Evolutionary conservation across 2,113 vertebrate species (phyloP).

Genomic region (Megaceryle maxima): DNA sequence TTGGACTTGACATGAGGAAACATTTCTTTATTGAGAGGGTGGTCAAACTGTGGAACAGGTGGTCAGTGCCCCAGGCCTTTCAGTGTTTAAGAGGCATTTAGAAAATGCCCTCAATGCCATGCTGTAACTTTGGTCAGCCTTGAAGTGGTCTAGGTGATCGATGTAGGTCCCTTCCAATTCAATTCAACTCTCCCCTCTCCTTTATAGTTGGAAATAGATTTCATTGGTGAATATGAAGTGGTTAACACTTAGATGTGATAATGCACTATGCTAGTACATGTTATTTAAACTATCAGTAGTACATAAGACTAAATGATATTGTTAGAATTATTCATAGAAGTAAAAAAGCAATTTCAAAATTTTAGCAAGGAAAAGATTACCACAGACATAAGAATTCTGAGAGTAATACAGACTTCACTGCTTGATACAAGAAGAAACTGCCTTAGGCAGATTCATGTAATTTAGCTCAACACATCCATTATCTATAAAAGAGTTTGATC

Average conservation of each 20-base stretch:
- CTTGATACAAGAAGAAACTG: not conserved
- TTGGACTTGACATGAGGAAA: not conserved
- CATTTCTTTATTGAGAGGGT: not conserved
- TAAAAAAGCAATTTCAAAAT: not conserved
- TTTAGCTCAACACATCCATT: slow-evolving; percentile 24
- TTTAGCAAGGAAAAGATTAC: not conserved
- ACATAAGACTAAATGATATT: not conserved
- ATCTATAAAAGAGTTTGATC: slow-evolving; percentile 21
- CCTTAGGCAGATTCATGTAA: slow-evolving; percentile 29
- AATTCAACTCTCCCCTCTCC: not conserved
- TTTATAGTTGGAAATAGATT: not conserved
- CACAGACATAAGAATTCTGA: not conserved
- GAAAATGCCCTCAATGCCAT: not conserved
- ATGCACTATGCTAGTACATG: not conserved
- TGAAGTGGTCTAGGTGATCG: not conserved
- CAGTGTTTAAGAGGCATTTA: not conserved
- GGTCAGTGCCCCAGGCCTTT: not conserved
- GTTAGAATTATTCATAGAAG: not conserved
- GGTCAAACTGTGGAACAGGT: not conserved
- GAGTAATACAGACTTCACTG: not conserved
- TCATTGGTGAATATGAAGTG: not conserved
- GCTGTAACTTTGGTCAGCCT: not conserved
- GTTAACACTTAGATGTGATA: not conserved
- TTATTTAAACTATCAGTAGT: not conserved
- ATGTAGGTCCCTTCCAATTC: not conserved